Evolutionary conservation across 2,113 vertebrate species (phyloP).

Genomic region (Erythrolamprus reginae): DNA sequence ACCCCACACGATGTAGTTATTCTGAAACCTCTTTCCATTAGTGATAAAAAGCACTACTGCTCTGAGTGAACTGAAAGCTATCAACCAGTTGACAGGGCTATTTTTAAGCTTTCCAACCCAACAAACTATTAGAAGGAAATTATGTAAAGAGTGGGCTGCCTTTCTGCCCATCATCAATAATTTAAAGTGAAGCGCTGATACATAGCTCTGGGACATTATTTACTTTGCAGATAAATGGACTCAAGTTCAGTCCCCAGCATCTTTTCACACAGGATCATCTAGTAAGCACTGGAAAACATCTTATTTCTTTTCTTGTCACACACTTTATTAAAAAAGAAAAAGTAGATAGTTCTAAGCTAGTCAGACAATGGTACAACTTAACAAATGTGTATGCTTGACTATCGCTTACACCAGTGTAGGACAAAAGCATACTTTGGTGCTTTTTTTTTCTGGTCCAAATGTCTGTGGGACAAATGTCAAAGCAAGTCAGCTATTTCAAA

Average conservation of each 20-base stretch:
- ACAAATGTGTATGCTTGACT: not conserved
- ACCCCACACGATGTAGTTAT: too few relatives aligned
- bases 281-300: not conserved
- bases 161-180: not conserved
- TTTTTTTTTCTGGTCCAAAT: not conserved
- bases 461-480: conserved; percentile 33
- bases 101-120: not conserved
- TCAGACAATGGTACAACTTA: not conserved
- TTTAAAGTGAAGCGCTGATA: not conserved
- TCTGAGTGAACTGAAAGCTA: not conserved
- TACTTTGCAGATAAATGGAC: not conserved
- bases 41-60: conserved; percentile 42
- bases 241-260: not conserved
- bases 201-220: not conserved
- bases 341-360: not conserved
- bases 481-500: conserved; percentile 46
- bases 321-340: not conserved
- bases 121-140: not conserved
- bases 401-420: not conserved
- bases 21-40: conserved; percentile 32
- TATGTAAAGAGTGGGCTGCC: not conserved
- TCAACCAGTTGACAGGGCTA: not conserved
- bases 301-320: not conserved
- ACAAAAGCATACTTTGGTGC: not conserved
- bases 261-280: not conserved